Evolutionary conservation across 92 coral and sea anemone species (phyloP).

Genomic region (Phenganax subtilis): DNA sequence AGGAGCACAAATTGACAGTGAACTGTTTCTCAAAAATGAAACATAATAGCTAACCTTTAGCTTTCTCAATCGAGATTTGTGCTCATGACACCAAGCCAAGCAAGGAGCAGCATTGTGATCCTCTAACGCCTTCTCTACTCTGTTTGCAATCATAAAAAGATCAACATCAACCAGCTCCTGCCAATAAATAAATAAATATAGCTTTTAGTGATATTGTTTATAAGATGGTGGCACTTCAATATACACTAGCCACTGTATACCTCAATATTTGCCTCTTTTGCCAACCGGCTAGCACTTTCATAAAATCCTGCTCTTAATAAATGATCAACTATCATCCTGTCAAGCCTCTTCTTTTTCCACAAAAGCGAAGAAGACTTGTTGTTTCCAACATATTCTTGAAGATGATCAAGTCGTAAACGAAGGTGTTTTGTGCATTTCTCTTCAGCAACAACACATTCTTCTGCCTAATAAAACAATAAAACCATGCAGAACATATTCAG

Average conservation of each 20-base stretch:
- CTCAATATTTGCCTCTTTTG: conserved; percentile 85
- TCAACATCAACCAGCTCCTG: conserved; percentile 92
- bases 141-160: conserved; percentile 74
- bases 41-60: conserved; percentile 54
- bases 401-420: conserved; percentile 82
- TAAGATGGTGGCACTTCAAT: not conserved
- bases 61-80: conserved; percentile 84
- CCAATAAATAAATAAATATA: conserved; percentile 2
- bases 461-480: conserved; percentile 56
- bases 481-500: not conserved
- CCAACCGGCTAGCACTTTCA: conserved; percentile 82
- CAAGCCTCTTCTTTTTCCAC: conserved; percentile 95
- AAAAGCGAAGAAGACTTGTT: conserved; percentile 74
- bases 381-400: conserved; percentile 85
- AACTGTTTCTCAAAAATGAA: not conserved
- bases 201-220: not conserved
- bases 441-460: conserved; percentile 86
- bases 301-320: conserved; percentile 85
- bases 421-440: conserved; percentile 82
- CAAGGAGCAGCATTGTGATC: conserved; percentile 76
- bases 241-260: conserved; percentile 37
- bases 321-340: conserved; percentile 94
- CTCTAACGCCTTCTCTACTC: conserved; percentile 76
- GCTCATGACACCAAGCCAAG: conserved; percentile 95
- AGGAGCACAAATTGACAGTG: not conserved